phyloP scores from a whole-genome alignment of 2,797 vertebrate species.

The Podarcis siculus region DNA sequence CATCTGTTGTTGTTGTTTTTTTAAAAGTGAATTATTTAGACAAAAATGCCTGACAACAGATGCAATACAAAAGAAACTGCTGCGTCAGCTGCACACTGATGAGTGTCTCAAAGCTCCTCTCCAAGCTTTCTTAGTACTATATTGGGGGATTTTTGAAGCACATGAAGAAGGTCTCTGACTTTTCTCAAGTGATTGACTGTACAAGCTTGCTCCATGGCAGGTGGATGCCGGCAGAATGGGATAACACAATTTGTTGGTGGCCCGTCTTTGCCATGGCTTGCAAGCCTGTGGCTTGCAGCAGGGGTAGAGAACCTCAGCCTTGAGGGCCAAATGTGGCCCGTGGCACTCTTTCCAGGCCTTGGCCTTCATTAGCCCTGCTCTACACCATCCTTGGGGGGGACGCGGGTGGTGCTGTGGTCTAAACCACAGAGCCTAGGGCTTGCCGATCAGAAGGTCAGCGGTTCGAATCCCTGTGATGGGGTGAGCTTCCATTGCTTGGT shows the following conservation, averaged over 20 bases:
- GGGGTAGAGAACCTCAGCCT: not conserved
- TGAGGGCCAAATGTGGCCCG: too few relatives aligned
- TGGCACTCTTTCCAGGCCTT: too few relatives aligned
- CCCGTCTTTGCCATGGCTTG: too few relatives aligned
- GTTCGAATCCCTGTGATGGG: too few relatives aligned
- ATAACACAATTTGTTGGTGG: not conserved
- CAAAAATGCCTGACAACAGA: slow-evolving; percentile 6
- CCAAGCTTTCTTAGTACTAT: not conserved
- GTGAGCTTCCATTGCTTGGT: too few relatives aligned
- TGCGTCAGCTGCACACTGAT: not conserved
- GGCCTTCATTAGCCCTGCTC: too few relatives aligned
- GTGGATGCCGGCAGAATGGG: not conserved
- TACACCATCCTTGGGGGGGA: too few relatives aligned
- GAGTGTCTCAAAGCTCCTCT: not conserved
- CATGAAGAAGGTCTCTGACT: not conserved
- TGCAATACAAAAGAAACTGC: slow-evolving; percentile 21
- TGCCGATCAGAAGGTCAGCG: too few relatives aligned
- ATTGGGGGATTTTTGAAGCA: slow-evolving; percentile 3
- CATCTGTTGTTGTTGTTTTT: accelerated
- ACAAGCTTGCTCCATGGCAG: not conserved
- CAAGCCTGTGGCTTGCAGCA: not conserved
- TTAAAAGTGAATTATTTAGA: not conserved
- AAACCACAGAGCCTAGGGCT: too few relatives aligned
- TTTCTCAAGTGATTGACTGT: slow-evolving; percentile 13
- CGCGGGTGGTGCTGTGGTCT: too few relatives aligned